phyloP scores from a whole-genome alignment of 2,888 invertebrate genomes.

The Nephrotoma appendiculata region DNA sequence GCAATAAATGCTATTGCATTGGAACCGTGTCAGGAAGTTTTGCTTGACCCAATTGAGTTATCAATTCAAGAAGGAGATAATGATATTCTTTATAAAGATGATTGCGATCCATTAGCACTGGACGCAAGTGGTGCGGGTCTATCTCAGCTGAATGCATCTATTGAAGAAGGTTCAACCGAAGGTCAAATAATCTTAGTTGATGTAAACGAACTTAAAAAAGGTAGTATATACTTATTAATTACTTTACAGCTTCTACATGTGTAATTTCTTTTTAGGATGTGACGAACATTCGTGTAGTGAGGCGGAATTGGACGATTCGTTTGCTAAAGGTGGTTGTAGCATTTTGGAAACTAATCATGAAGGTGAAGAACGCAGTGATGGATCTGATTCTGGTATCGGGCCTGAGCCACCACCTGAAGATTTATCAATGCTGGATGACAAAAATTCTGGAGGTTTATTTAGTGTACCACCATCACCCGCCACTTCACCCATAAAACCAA shows the following conservation, averaged over 20 bases:
- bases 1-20: neutral
- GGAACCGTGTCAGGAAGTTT: neutral
- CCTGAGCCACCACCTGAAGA: slow-evolving; percentile 40
- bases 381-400: slow-evolving; percentile 72
- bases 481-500: slow-evolving; percentile 8
- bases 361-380: slow-evolving; percentile 51
- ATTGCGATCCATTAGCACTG: slow-evolving; percentile 29
- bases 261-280: neutral
- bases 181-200: slow-evolving; percentile 16
- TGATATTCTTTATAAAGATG: neutral
- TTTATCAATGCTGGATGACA: neutral
- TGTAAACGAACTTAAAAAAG: slow-evolving; percentile 9
- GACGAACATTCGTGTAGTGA: slow-evolving; percentile 6
- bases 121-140: slow-evolving; percentile 20
- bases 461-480: neutral
- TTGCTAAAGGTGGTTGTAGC: neutral
- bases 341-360: neutral
- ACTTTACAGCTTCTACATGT: neutral
- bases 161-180: slow-evolving; percentile 9
- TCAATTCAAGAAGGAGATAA: neutral
- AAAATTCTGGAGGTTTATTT: neutral
- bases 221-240: neutral
- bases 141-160: slow-evolving; percentile 11
- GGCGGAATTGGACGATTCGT: slow-evolving; percentile 6
- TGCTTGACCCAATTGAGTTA: neutral